Evolutionary conservation across 2,797 vertebrate species (phyloP), one percentile per base, ranked within the genome.

Genomic region (Lithobates sylvaticus): DNA sequence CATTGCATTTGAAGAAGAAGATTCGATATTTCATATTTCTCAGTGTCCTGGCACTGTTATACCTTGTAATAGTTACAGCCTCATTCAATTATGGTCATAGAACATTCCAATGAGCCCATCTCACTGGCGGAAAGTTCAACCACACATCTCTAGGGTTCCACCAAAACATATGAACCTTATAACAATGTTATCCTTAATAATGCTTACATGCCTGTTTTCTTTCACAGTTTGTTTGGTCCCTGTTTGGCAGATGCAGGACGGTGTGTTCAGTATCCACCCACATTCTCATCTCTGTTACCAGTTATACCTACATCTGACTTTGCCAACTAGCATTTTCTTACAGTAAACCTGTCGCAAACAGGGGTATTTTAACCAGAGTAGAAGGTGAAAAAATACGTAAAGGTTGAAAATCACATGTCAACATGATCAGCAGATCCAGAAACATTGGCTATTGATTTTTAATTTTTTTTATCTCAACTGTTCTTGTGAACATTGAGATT

Each of bases 81-180:
- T 76, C n/a, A 64, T 64, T 81, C 71, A 74, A 75, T 83, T 75
- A 83, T 74, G 61, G 72, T 75, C 21, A 29, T 23, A 83, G 81
- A 75, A 67, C 70, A 83, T 83, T 83, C 71, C 81, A 83, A 26
- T 75, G 44, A 67, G 71, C 29, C 70, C 80, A 74, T 64, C 61
- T 83, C 70, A n/a, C 70, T 73, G 47, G 69, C 34, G 47, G 79
- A 73, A 29, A 83, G 58, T 47, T 39, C 61, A 83, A 83, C 81
- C 72, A 75, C 58, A 75, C 72, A 83, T 75, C 81, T 83, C 81
- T 65, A 23, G 69, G 79, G 79, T 32, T 81, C 23, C 23, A 81
- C 50, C 50, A 44, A 81, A 81, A 81, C 79, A 81, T 81, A 73
- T 73, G 69, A 81, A 72, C 32, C 79, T 64, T 81, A 81, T 81